Percentiles rank a stretch among this genome's conserved stretches.
These are phyloP conservation scores for Drosophila oshimai DNA, from an alignment of 1,140 invertebrate genomes.

Conservation along the genomic window DNA sequence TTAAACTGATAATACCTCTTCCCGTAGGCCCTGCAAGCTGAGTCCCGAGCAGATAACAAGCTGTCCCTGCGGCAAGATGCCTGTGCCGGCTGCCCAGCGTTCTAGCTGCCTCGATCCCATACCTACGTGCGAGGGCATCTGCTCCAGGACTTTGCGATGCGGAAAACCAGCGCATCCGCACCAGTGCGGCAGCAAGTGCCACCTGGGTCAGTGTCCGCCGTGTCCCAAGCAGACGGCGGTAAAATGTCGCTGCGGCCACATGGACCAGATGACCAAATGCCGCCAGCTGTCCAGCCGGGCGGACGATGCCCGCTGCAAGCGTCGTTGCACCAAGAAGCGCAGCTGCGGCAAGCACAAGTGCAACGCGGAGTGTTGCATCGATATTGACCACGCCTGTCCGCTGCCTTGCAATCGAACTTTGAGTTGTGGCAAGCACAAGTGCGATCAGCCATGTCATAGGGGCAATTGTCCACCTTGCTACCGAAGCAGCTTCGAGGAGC, in stretches of 20 bases:
- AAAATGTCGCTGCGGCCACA: constrained; percentile 95
- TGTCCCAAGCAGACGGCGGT: constrained; percentile 91
- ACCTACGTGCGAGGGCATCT: constrained; percentile 92
- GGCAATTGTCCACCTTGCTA: constrained; percentile 93
- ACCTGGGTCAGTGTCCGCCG: constrained; percentile 90
- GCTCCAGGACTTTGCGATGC: constrained; percentile 91
- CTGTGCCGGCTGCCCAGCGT: constrained; percentile 82
- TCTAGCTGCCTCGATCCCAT: constrained; percentile 92
- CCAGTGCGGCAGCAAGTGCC: constrained; percentile 88
- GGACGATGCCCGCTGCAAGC: constrained; percentile 91
- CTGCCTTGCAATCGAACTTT: constrained; percentile 91
- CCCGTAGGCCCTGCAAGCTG: constrained; percentile 84
- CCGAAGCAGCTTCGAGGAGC: constrained; percentile 94
- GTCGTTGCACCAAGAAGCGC: constrained; percentile 92
- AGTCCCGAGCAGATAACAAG: constrained; percentile 86
- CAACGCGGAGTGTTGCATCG: constrained; percentile 92
- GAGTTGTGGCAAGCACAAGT: constrained; percentile 93
- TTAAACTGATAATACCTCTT: neutral
- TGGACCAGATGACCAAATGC: constrained; percentile 92
- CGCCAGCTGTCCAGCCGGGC: constrained; percentile 87
- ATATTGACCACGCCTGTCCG: constrained; percentile 92
- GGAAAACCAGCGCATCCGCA: constrained; percentile 89
- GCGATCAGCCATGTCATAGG: constrained; percentile 93
- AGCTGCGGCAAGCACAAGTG: constrained; percentile 95
- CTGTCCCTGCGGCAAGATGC: constrained; percentile 94